Conservation (phyloP, 2,797 vertebrate genomes). For the Crypturellus tataupa region DNA sequence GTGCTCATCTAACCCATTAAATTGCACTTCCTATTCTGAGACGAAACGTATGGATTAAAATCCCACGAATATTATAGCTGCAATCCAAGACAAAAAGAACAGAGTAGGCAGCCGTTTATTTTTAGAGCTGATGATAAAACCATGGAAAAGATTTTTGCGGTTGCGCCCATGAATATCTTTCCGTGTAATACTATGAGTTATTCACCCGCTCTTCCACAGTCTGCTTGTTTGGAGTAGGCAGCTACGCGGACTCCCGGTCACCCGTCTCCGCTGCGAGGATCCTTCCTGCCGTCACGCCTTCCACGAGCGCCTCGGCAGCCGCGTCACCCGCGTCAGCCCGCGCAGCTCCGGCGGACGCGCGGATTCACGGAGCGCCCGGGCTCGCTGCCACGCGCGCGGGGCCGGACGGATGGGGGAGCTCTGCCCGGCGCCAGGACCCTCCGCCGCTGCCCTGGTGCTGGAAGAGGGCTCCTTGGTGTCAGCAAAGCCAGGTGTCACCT, state of each 20-base stretch:
- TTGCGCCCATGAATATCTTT: neutral
- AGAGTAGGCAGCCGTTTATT: neutral
- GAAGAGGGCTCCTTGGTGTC: neutral
- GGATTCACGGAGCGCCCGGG: neutral
- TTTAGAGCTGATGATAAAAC: slow-evolving; percentile 42
- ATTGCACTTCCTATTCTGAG: neutral
- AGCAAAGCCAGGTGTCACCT: neutral
- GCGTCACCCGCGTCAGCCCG: neutral
- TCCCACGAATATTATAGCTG: neutral
- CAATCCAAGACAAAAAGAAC: slow-evolving; percentile 23
- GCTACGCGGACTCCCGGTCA: neutral
- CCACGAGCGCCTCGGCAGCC: neutral
- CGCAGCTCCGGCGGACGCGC: neutral
- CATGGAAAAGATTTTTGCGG: neutral
- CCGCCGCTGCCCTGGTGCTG: neutral
- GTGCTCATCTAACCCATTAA: neutral
- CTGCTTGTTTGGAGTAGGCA: neutral
- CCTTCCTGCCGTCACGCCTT: neutral
- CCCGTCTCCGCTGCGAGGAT: neutral
- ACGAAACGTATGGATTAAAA: neutral
- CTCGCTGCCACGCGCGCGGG: fast-evolving
- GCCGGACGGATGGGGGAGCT: too few species aligned
- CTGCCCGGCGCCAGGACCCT: fast-evolving
- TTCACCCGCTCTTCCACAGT: neutral
- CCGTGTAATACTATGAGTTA: neutral